Base-by-base conservation (phyloP, 2,113 vertebrate species). In the Platysternon megacephalum region DNA sequence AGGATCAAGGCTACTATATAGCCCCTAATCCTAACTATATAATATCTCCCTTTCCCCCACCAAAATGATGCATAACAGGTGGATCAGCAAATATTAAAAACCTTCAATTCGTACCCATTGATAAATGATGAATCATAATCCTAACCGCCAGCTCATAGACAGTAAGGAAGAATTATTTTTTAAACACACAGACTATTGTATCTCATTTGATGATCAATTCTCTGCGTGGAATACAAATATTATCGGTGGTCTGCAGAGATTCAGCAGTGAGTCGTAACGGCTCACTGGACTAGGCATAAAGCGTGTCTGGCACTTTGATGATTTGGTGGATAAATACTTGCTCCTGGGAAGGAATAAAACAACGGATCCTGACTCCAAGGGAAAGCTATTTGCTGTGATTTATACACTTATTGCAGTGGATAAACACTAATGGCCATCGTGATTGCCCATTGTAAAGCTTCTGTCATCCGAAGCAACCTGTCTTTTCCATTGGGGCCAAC, bases 381-480 rank as follows among this genome's bases (percentile, higher is more conserved):
- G 94, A 84, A 95, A 95, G 88, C 96, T 94, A 49, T 97, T 97
- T 89, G 81, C 89, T 92, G 82, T 97, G 97, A 97, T 98, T 97
- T 96, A 97, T 97, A 65, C 51, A 74, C 91, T 85, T n/a, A 92
- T 68, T 95, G 96, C 89, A 93, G 91, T 88, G 96, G 87, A 96
- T 92, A 88, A 98, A 92, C 94, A 84, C 87, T 91, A 95, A 88
- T 92, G 92, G 92, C 81, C 85, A 81, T 86, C 83, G 4, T 84
- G 96, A 97, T 81, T 91, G 95, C 89, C 92, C 11, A 5, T 72
- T 93, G 91, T 95, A 88, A 96, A 96, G 92, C 68, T 87, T n/a
- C 95, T 91, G 89, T 94, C 95, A 88, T 86, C 88, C 85, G 88
- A 76, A 95, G 95, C 94, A 97, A 49, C 92, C 93, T 87, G 91